Evolutionary conservation across 2,888 invertebrate genomes (phyloP), one percentile per base, ranked within the genome.

Genomic region (Molorchus minor): DNA sequence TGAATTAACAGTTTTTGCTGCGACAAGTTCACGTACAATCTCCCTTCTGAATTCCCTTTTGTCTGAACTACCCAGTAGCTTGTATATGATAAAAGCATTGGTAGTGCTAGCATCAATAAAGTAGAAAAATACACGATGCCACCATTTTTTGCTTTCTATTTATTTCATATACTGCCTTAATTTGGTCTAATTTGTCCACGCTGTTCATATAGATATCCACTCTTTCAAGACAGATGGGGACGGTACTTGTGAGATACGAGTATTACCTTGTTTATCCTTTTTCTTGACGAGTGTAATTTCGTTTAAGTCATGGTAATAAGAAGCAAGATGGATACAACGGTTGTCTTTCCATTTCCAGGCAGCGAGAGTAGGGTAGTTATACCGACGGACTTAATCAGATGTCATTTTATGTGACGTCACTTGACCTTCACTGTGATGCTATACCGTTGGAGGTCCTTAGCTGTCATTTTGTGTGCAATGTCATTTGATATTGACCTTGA

Each of bases 101-200:
- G 17, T 17, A 15, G 35, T 47, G 17, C 35, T 19, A n/a, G 16
- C 17, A 17, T 47, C 47, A 35, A 47, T 33, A n/a, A 30, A 47
- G 19, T 47, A 35, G 12, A 47, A 47, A 16, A 33, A 47, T 10
- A 47, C 17, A 10, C 16, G 16, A 13, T 35, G 17, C 47, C 35
- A 47, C 33, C 35, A 47, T 13, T 35, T 35, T 19, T 19, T 47
- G 35, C 35, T 47, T 29, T 47, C n/a, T n/a, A n/a, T 47, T 8
- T 20, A 47, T 33, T 47, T 47, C 47, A 17, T 35, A 35, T 47
- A 35, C 7, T 16, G 47, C 8, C 35, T 47, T 47, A 16, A 47
- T 47, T 47, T 35, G 47, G 19, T 47, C 47, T 35, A 35, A 47
- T n/a, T n/a, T n/a, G 35, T 47, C 47, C n/a, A 35, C 47, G 19